Conservation (phyloP, 2,888 invertebrate species). For the Heteropelma amictum region DNA sequence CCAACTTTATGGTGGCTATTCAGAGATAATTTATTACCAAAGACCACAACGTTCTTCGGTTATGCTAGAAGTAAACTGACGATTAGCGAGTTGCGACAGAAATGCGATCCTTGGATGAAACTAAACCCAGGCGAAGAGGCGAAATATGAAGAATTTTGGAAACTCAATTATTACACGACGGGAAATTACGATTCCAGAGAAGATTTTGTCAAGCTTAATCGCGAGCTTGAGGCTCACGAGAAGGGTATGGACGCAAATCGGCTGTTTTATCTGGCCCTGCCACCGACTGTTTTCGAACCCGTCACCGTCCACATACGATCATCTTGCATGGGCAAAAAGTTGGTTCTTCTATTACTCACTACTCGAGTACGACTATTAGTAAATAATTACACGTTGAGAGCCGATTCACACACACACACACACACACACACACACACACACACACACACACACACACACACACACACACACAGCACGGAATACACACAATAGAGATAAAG, state of each 20-base stretch:
- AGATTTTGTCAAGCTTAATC: slow-evolving; percentile 90
- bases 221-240: slow-evolving; percentile 85
- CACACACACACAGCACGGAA: too few relatives aligned
- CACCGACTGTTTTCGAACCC: slow-evolving; percentile 94
- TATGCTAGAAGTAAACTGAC: slow-evolving; percentile 94
- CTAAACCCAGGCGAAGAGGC: slow-evolving; percentile 87
- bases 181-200: slow-evolving; percentile 91
- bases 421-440: too few relatives aligned
- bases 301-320: slow-evolving; percentile 92
- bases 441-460: too few relatives aligned
- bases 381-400: too few relatives aligned
- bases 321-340: slow-evolving; percentile 90
- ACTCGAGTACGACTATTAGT: too few relatives aligned
- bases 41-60: slow-evolving; percentile 92
- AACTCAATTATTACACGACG: slow-evolving; percentile 88
- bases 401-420: too few relatives aligned
- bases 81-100: slow-evolving; percentile 85
- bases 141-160: slow-evolving; percentile 91
- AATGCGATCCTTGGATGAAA: slow-evolving; percentile 91
- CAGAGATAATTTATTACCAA: slow-evolving; percentile 94
- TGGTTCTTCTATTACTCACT: slow-evolving; percentile 59
- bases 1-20: slow-evolving; percentile 99
- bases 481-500: too few relatives aligned
- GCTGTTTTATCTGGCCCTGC: slow-evolving; percentile 97
- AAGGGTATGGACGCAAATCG: slow-evolving; percentile 85